Conservation (phyloP, 2,113 vertebrate genomes). For the Okapia johnstoni region DNA sequence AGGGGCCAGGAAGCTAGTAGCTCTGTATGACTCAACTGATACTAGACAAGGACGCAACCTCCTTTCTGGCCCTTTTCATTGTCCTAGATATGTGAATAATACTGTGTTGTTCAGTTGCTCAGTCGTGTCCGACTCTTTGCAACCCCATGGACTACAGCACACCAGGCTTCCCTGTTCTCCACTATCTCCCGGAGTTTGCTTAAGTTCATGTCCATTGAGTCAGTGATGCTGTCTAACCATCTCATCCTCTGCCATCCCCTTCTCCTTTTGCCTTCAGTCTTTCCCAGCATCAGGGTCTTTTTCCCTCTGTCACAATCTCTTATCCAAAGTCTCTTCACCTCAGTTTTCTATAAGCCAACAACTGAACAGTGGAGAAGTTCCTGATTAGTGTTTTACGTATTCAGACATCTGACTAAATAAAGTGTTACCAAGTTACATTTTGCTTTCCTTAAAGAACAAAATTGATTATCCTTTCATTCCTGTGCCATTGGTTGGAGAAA, state of each 20-base stretch:
- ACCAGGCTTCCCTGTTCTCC: not conserved
- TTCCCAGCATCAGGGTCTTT: not conserved
- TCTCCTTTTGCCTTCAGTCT: not conserved
- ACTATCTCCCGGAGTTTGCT: not conserved
- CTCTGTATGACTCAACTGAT: not conserved
- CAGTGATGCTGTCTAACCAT: not conserved
- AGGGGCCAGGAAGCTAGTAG: not conserved
- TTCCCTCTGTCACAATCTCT: not conserved
- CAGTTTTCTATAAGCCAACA: not conserved
- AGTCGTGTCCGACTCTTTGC: not conserved
- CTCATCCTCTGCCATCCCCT: not conserved
- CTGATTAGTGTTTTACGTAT: not conserved
- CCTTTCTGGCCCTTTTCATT: not conserved
- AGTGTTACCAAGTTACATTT: conserved; percentile 5
- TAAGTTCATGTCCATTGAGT: not conserved
- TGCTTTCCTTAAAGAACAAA: conserved; percentile 33
- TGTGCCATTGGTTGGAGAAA: not conserved
- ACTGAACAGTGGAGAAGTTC: not conserved
- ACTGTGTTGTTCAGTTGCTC: not conserved
- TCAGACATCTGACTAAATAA: conserved; percentile 25
- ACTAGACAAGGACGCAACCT: not conserved
- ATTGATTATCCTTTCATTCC: not conserved
- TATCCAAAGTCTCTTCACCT: not conserved
- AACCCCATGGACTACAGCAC: not conserved
- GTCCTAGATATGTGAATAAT: not conserved